A percentile compares a stretch with the other conserved stretches of the same genome.
These are phyloP conservation scores for Nomada hirtipes DNA, from an alignment of 2,888 invertebrate genomes.

Conservation along the genomic window DNA sequence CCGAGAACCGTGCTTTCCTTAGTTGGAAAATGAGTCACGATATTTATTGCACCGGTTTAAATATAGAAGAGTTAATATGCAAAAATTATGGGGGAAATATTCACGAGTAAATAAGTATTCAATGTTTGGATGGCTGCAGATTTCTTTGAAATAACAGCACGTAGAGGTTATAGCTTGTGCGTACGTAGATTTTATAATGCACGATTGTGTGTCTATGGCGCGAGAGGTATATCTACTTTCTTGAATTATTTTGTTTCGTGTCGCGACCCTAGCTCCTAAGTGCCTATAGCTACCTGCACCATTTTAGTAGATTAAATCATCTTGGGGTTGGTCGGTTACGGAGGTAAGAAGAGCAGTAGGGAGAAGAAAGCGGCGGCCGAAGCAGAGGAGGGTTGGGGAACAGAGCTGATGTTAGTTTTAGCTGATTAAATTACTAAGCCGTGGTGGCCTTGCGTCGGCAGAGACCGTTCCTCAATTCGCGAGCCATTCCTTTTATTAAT, in stretches of 20 bases:
- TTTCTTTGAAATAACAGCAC: background rate
- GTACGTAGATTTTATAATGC: slow-evolving; percentile 12
- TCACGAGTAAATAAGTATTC: no score
- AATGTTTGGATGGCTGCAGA: background rate
- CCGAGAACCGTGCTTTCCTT: no score
- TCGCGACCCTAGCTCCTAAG: slow-evolving; percentile 72
- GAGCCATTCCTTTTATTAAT: slow-evolving; percentile 82
- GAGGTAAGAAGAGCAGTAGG: slow-evolving; percentile 72
- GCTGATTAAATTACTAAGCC: slow-evolving; percentile 84
- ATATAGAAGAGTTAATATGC: no score
- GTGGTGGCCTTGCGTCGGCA: slow-evolving; percentile 80
- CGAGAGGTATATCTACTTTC: slow-evolving; percentile 64
- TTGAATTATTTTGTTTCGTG: slow-evolving; percentile 80
- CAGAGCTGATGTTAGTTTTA: slow-evolving; percentile 83
- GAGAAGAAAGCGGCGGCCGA: slow-evolving; percentile 67
- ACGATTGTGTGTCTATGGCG: slow-evolving; percentile 17
- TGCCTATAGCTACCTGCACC: slow-evolving; percentile 78
- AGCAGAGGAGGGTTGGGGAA: slow-evolving; percentile 70
- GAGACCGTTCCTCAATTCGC: slow-evolving; percentile 79
- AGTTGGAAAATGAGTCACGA: no score
- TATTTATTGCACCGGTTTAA: no score
- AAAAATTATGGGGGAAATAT: no score
- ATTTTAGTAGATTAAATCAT: slow-evolving; percentile 84
- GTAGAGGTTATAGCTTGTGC: background rate
- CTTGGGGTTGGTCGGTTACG: slow-evolving; percentile 77